Base-by-base conservation (phyloP, 2,797 vertebrate genomes). In the Microctenopoma steveboyesi region DNA sequence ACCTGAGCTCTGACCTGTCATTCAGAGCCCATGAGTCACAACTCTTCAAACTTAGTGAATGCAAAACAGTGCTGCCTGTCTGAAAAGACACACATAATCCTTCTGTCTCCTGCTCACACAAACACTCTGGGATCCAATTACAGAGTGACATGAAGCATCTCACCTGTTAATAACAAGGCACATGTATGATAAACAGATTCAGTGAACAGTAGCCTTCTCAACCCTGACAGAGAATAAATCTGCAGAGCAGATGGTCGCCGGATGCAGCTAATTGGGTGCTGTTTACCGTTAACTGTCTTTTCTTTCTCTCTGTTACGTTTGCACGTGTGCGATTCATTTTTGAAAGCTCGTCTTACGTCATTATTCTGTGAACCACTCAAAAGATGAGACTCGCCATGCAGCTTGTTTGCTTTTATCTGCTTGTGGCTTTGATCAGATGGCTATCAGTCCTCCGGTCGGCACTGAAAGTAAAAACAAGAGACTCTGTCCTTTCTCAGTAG, bases 71-170 rank as follows among this genome's bases (percentile, higher is more conserved):
- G 45, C 37, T 50, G 28, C 42, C 22, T 76, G 47, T 50, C 52
- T 57, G 40, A 48, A 64, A n/a, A 65, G 39, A 64, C 50, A 64
- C 43, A 15, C 52, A 58, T 16, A 45, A 25, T 56, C 35, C 14
- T 13, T 68, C n/a, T 46, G 56, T 57, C 55, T 16, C 40, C 8
- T 11, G n/a, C 42, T 49, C 54, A 51, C 16, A 65, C 16, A 63
- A 66, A 79, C 69, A 64, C 66, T 74, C 57, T 30, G 33, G 57
- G 78, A 85, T 88, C 78, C 86, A 91, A 91, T 92, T 92, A 92
- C 78, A 53, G 84, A 50, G 72, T 75, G 79, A 83, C 76, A 63
- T 76, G 76, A 85, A 88, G 80, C 82, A 79, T 86, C 74, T 81
- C 79, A 86, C 83, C 74, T 79, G 83, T 82, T 91, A 80, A 88